Evolutionary conservation across 2,797 vertebrate species (phyloP), one percentile per base, ranked within the genome.

Genomic region (Catostomus latipinnis): DNA sequence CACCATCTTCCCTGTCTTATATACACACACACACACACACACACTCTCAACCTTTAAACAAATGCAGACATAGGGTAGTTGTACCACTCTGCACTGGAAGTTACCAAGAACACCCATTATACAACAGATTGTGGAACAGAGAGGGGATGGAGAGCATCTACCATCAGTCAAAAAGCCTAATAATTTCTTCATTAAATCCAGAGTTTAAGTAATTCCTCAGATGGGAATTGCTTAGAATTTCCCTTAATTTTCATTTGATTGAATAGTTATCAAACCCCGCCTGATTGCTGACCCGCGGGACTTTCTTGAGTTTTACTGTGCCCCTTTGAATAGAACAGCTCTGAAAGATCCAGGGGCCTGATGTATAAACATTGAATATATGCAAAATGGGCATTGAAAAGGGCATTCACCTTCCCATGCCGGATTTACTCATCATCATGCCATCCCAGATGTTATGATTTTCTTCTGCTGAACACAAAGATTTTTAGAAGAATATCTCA

Each of bases 161-260:
- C 79, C 57, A 83, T 88, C 86, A 86, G 82, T 87, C 86, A 81
- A 79, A 65, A 34, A 84, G 82, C 86, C 78, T 86, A 74, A 76
- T 90, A 89, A 92, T 89, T 87, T 83, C 86, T 82, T 86, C 74
- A 76, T 85, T 84, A 85, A 74, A 87, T 68, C 52, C 50, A 80
- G 52, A 67, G 78, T 46, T 87, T 81, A 72, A 49, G 18, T 74
- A 67, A 46, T 79, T 77, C 46, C 49, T 81, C 69, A 57, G 49
- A 83, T 5, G 74, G 74, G 67, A 74, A 34, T 74, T 61, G 70
- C 73, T 83, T 69, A 78, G 78, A 79, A 52, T 83, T 80, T 71
- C 77, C 88, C 86, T 80, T 43, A 84, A 81, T 82, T 88, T 86
- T 81, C 14, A 68, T 82, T 82, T 69, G 74, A 86, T 89, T 86